phyloP scores from a whole-genome alignment of 2,797 vertebrate genomes.

The Microctenopoma stevenorrisi region DNA sequence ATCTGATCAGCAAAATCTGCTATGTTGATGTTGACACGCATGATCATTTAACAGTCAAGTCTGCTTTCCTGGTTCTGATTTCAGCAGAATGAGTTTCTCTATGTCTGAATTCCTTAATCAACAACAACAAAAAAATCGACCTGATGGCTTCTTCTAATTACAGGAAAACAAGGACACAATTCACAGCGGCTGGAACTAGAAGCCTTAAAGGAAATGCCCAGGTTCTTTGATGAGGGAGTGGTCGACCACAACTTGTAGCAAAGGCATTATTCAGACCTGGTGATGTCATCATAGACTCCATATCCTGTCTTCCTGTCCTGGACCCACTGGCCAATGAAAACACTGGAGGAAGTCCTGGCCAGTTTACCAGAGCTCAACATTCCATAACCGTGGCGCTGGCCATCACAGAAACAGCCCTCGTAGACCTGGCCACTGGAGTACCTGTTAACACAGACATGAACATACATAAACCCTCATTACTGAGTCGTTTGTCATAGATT shows the following conservation, averaged over 20 bases:
- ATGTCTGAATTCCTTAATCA: background rate
- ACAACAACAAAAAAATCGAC: background rate
- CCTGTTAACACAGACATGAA: constrained; percentile 23
- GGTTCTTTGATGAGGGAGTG: background rate
- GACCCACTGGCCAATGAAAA: constrained; percentile 97
- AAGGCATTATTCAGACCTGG: constrained; percentile 81
- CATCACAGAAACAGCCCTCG: constrained; percentile 95
- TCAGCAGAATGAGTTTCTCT: no score
- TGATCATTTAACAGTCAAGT: no score
- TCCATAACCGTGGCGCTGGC: constrained; percentile 92
- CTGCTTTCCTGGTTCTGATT: no score
- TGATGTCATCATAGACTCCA: constrained; percentile 95
- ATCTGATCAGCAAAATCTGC: no score
- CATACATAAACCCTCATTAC: background rate
- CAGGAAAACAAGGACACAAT: background rate
- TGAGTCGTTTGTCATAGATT: background rate
- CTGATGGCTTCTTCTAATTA: background rate
- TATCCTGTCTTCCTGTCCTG: constrained; percentile 94
- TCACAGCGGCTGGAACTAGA: background rate
- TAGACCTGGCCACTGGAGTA: constrained; percentile 91
- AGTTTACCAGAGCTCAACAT: constrained; percentile 92
- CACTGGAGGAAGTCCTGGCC: constrained; percentile 89
- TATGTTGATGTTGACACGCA: no score
- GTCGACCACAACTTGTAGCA: background rate
- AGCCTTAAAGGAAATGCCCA: background rate